Base-by-base conservation (phyloP, 2,888 invertebrate genomes). In the Crepidodera aurea region DNA sequence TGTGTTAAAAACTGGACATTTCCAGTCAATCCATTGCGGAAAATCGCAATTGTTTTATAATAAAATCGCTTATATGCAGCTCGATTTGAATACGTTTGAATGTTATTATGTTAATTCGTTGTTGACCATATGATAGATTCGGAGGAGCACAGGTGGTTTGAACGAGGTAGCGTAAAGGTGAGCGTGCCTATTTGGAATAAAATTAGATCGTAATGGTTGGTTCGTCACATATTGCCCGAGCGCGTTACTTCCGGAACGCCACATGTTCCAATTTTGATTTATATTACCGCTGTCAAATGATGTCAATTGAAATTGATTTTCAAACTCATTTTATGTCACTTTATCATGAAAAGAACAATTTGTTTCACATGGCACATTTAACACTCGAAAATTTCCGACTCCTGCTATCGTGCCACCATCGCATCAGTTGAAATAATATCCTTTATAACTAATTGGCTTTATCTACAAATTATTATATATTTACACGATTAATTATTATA, bases 261-360 rank as follows among this genome's bases (percentile, higher is more conserved):
- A 73, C 71, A 73, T 73, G 73, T 67, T 71, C 68, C 56, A 64
- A 67, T 69, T 70, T 65, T 67, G 55, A 55, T 64, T 66, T 61
- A 60, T 66, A 50, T 55, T 50, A 60, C 27, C 50, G 51, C 55
- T 61, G 48, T 50, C 46, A 56, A 61, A 61, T 56, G 55, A 61
- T 34, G 55, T 51, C 61, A 56, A 56, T 61, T 56, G 51, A 55
- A 61, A 61, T 56, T 55, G 56, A 61, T 61, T 61, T 61, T 22
- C 56, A n/a, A 48, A 40, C 51, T 13, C 55, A 34, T 48, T 58
- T 61, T 61, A 61, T 61, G 61, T 56, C 56, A 61, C 46, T 44
- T 61, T 61, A 34, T 50, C 61, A 61, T 42, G 61, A 61, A 57
- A 19, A 56, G 46, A 37, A 50, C 39, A 57, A 57, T 57, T 57